Conservation (phyloP, 2,113 vertebrate species). For the Casuarius casuarius region DNA sequence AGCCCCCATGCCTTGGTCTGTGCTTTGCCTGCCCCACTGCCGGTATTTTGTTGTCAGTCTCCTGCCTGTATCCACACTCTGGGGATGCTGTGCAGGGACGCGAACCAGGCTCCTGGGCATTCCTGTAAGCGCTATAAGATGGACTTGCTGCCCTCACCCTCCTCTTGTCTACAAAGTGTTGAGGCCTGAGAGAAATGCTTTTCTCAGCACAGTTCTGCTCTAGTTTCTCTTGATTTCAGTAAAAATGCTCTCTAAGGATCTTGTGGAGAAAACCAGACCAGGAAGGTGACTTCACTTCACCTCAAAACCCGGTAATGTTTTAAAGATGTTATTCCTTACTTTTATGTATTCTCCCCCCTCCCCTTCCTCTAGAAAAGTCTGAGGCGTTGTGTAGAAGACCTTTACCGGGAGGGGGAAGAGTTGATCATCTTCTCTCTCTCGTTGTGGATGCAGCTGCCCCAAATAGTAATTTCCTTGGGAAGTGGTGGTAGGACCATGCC, state of each 20-base stretch:
- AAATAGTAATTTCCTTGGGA: not conserved
- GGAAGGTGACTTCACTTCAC: constrained; percentile 63
- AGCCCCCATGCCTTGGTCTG: not conserved
- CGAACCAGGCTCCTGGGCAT: not conserved
- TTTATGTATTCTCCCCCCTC: not conserved
- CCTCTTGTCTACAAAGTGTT: not conserved
- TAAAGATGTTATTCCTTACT: constrained; percentile 53
- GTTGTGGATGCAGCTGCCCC: constrained; percentile 27
- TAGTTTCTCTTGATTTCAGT: constrained; percentile 44
- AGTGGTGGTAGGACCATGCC: not conserved
- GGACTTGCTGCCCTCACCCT: rapidly evolving
- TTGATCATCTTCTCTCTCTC: constrained; percentile 17
- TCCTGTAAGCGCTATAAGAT: not conserved
- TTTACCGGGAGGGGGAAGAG: not conserved
- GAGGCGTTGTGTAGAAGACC: not conserved
- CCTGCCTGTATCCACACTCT: not conserved
- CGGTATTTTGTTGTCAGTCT: not conserved
- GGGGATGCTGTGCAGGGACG: not conserved
- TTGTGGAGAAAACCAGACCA: constrained; percentile 25
- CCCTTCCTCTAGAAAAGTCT: constrained; percentile 4
- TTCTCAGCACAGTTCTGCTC: constrained; percentile 58
- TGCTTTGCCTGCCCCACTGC: not conserved
- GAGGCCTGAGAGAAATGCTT: constrained; percentile 31
- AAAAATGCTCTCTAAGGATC: not conserved
- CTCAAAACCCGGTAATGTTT: constrained; percentile 51